phyloP scores from a whole-genome alignment of 1,140 invertebrate genomes.

The Drosophila malerkotliana region DNA sequence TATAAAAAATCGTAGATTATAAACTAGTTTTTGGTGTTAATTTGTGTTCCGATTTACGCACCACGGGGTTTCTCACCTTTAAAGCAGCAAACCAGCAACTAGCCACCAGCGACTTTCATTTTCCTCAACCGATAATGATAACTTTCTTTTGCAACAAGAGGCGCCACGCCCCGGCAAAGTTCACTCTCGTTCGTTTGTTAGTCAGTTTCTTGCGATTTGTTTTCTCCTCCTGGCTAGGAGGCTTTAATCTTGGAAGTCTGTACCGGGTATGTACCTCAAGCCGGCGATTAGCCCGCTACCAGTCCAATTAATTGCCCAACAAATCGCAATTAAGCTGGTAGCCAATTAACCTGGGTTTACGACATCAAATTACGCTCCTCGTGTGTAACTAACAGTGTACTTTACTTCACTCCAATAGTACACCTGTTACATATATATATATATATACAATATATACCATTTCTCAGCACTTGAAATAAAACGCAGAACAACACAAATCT shows the following conservation, averaged over 20 bases:
- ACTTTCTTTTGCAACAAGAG: conserved; percentile 26
- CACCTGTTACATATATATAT: background rate
- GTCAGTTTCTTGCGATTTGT: background rate
- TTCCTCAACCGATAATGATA: conserved; percentile 3
- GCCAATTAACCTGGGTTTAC: conserved; percentile 47
- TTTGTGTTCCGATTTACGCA: conserved; percentile 2
- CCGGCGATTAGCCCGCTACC: conserved; percentile 10
- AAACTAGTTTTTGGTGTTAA: conserved; percentile 11
- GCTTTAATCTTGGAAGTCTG: too few species aligned
- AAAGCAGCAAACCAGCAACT: background rate
- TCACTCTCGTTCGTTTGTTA: conserved; percentile 32
- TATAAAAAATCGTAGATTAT: background rate
- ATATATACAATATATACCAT: background rate
- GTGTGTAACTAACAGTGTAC: background rate
- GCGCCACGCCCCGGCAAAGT: conserved; percentile 16
- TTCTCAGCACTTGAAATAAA: background rate
- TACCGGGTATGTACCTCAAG: too few species aligned
- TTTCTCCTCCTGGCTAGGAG: too few species aligned
- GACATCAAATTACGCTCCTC: conserved; percentile 14
- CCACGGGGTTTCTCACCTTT: conserved; percentile 3
- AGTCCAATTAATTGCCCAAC: conserved; percentile 43
- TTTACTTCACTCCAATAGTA: background rate
- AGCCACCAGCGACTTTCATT: conserved; percentile 6
- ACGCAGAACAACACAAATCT: background rate
- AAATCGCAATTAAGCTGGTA: conserved; percentile 45